Conservation (phyloP, 1,140 invertebrate genomes). For the Brachionus manjavacas region DNA sequence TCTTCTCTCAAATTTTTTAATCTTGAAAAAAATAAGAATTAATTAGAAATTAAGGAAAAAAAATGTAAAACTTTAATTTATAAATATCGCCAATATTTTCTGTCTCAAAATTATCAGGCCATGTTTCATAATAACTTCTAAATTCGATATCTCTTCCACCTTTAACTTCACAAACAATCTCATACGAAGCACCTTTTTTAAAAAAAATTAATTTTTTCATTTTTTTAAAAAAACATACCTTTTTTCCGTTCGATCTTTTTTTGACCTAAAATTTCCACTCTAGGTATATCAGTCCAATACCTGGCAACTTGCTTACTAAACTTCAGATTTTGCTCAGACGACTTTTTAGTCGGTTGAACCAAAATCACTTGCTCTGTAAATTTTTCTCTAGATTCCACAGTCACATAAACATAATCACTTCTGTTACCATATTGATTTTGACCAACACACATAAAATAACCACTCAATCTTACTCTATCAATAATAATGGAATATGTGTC, state of each 20-base stretch:
- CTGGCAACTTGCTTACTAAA: background rate
- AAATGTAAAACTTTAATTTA: background rate
- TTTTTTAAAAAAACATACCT: background rate
- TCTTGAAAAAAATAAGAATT: background rate
- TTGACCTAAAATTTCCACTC: slow-evolving; percentile 9
- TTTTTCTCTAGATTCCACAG: background rate
- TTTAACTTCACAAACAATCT: background rate
- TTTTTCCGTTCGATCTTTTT: background rate
- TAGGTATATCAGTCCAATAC: background rate
- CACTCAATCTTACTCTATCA: background rate
- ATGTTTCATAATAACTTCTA: slow-evolving; percentile 5
- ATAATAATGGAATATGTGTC: background rate
- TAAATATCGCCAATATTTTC: slow-evolving; percentile 5
- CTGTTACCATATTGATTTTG: background rate
- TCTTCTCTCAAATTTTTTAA: background rate
- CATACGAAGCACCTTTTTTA: background rate
- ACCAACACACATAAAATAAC: background rate
- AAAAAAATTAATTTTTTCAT: background rate
- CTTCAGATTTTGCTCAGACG: background rate
- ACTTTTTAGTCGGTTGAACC: background rate
- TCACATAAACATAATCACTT: slow-evolving; percentile 4
- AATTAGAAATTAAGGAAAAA: background rate
- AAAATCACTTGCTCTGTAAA: background rate
- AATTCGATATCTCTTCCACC: background rate
- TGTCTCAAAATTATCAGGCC: background rate